Percentiles rank a stretch among this genome's conserved stretches.
Evolutionary conservation across 2,797 vertebrate genomes (phyloP).

Genomic region (Pangasius macronema): DNA sequence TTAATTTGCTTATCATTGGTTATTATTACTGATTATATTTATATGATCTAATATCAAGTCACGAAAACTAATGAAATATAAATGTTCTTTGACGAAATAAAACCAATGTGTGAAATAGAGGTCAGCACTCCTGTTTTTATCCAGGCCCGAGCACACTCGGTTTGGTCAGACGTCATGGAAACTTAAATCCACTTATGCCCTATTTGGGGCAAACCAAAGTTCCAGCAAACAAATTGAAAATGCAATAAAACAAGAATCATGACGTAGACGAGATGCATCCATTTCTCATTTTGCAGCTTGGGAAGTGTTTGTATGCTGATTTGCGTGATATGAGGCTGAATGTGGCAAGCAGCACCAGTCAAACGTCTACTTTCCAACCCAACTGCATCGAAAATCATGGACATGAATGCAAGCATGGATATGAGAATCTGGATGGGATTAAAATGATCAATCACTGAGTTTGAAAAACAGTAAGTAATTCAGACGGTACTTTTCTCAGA

Average conservation of each 20-base stretch:
- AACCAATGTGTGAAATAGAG: too few species aligned
- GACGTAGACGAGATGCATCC: rapidly evolving
- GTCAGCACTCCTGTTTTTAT: too few species aligned
- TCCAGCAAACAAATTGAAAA: background rate
- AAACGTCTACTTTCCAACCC: background rate
- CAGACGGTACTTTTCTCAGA: background rate
- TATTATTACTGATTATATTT: background rate
- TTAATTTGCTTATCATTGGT: background rate
- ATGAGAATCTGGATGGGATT: background rate
- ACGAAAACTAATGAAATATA: too few species aligned
- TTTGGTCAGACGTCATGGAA: background rate
- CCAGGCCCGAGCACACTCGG: background rate
- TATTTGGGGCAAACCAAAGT: background rate
- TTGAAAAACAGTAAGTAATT: background rate
- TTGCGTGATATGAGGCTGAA: background rate
- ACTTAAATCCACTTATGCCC: background rate
- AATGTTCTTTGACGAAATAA: too few species aligned
- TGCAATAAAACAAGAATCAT: background rate
- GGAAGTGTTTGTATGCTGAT: background rate
- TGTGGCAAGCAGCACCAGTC: background rate
- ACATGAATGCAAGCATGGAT: too few species aligned
- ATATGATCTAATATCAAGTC: background rate
- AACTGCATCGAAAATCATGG: too few species aligned
- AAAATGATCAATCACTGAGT: background rate
- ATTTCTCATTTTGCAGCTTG: background rate